Base-by-base conservation (phyloP, 2,797 vertebrate species). In the Dendrocincla fuliginosa region DNA sequence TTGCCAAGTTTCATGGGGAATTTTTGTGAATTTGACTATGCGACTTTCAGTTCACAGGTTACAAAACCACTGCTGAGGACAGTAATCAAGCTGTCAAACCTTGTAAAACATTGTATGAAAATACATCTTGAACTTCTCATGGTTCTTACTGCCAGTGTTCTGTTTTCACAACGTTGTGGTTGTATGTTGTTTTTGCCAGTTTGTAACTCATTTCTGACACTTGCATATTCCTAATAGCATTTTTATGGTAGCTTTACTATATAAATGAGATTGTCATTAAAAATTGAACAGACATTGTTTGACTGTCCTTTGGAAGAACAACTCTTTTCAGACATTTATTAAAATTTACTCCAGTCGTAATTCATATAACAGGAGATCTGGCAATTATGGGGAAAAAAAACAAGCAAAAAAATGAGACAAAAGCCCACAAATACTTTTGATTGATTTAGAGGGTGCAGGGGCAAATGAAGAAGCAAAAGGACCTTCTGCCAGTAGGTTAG, bases 261-360 rank as follows among this genome's bases (percentile, higher is more conserved):
- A 69, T 90, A 57, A 89, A 91, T 84, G 37, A 88, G 57, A 73
- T 84, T 91, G 61, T 86, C 53, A 89, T 84, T 96, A 92, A 95
- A 95, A 85, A 78, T 60, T 78, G 65, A 91, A 71, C 52, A 85
- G 55, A 44, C 39, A 56, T 71, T 52, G n/a, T 84, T 92, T 92
- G 50, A n/a, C 53, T 95, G 89, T 33, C 32, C n/a, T 84, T 84
- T 84, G 52, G 92, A 91, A 81, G 67, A 95, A 67, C 20, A 80
- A 13, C 44, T 91, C 71, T 92, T 93, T 49, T 81, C 78, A 79
- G 47, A 82, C 24, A 28, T 28, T 88, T 84, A 80, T 5, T 87
- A 83, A 80, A 73, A 50, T 86, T 92, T 65, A 71, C 61, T 93
- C 13, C 33, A 64, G 63, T 42, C 32, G 22, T 76, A 52, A 69